Percentiles rank a stretch among this genome's conserved stretches.
These are phyloP conservation scores for Alexandromys fortis DNA, from an alignment of 2,113 vertebrate species.

Conservation along the genomic window DNA sequence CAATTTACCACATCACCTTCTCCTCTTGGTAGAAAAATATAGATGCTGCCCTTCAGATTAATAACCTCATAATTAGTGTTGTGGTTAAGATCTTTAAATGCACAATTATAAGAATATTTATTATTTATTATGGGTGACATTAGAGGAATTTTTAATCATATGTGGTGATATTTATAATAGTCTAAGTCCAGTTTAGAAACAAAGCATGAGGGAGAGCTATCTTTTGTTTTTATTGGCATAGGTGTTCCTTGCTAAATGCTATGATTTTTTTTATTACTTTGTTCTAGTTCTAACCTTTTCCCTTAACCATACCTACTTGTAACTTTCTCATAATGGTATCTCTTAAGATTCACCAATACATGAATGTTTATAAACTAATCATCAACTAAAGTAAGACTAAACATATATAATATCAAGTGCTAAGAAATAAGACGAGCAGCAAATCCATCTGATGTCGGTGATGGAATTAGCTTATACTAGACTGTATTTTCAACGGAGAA, in stretches of 20 bases:
- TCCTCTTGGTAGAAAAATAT: conserved; percentile 41
- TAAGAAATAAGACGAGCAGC: conserved; percentile 13
- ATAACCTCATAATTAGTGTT: conserved; percentile 69
- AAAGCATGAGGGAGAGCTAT: neutral
- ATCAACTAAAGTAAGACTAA: conserved; percentile 15
- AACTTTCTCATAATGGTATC: neutral
- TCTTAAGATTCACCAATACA: neutral
- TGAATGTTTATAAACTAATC: neutral
- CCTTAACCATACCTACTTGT: neutral
- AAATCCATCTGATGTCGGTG: neutral
- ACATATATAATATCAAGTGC: neutral
- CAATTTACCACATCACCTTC: conserved; percentile 64
- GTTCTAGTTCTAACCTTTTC: neutral
- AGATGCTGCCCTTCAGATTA: conserved; percentile 59
- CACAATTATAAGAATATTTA: conserved; percentile 67
- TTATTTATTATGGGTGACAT: conserved; percentile 71
- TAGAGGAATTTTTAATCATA: conserved; percentile 49
- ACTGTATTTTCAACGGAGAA: neutral
- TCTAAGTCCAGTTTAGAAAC: neutral
- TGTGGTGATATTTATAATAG: conserved; percentile 16
- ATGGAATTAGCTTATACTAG: neutral
- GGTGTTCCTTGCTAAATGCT: neutral
- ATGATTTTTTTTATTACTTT: neutral
- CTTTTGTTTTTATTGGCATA: neutral
- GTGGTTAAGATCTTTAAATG: conserved; percentile 69